These are phyloP conservation scores for Mobula hypostoma DNA, from an alignment of 2,113 vertebrate genomes.

Conservation along the genomic window DNA sequence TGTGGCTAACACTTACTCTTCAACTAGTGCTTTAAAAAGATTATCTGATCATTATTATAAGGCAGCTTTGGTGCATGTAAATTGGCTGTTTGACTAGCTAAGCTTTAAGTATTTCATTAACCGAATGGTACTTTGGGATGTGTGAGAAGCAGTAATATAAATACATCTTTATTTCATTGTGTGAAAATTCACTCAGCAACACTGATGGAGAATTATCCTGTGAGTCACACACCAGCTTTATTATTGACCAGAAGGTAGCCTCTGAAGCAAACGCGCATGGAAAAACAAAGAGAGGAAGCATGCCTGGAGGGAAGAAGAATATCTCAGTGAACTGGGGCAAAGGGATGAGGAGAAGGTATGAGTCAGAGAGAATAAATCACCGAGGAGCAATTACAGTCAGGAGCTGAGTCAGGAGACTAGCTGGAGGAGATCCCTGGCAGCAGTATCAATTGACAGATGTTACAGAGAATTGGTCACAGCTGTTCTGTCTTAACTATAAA, in stretches of 20 bases:
- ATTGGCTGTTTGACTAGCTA: background rate
- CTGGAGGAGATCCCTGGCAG: slow-evolving; percentile 7
- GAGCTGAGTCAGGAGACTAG: background rate
- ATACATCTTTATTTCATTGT: background rate
- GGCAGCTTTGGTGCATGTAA: background rate
- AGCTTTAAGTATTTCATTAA: background rate
- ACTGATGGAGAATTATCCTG: background rate
- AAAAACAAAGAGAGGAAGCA: background rate
- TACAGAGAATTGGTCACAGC: background rate
- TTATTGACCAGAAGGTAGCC: background rate
- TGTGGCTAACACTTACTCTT: background rate
- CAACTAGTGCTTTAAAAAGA: background rate
- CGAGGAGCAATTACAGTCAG: background rate
- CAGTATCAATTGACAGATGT: slow-evolving; percentile 17
- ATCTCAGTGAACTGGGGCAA: background rate
- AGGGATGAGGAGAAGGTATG: background rate
- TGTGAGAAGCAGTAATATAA: background rate
- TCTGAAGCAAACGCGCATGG: background rate
- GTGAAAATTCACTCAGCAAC: too few species aligned
- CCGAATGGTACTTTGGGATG: background rate
- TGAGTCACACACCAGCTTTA: background rate
- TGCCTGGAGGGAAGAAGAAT: background rate
- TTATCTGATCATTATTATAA: background rate
- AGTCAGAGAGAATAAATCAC: background rate
- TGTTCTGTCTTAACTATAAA: background rate